These are phyloP conservation scores for Lacerta agilis DNA, from an alignment of 2,797 vertebrate genomes.

Conservation along the genomic window DNA sequence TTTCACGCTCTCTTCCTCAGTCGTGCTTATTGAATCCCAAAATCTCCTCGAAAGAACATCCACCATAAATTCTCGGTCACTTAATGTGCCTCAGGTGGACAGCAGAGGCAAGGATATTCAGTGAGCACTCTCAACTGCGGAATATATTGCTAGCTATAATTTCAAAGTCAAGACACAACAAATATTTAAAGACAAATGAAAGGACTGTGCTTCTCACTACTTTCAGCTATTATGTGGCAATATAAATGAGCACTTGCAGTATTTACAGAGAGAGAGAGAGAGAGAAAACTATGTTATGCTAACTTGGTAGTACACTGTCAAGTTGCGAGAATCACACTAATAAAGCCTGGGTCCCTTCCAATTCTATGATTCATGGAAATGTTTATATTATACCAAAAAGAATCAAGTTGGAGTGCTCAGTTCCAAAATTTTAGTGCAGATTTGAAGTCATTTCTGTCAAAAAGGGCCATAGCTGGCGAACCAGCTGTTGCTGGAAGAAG, in stretches of 20 bases:
- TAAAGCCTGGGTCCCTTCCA: neutral
- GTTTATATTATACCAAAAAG: neutral
- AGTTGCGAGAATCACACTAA: neutral
- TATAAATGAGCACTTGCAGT: neutral
- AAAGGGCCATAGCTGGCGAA: too few relatives aligned
- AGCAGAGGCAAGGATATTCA: neutral
- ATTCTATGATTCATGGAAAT: neutral
- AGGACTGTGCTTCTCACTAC: neutral
- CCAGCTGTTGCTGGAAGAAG: too few relatives aligned
- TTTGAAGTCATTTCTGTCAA: neutral
- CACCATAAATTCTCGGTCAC: neutral
- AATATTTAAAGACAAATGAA: slow-evolving; percentile 4
- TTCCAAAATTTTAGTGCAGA: neutral
- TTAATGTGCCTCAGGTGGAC: slow-evolving; percentile 22
- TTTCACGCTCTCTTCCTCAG: neutral
- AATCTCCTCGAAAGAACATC: slow-evolving; percentile 5
- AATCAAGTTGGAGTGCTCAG: neutral
- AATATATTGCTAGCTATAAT: slow-evolving; percentile 6
- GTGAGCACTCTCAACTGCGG: neutral
- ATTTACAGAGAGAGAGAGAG: neutral
- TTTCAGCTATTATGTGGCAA: too few relatives aligned
- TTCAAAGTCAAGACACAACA: neutral
- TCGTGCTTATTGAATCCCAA: slow-evolving; percentile 5
- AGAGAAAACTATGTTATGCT: neutral
- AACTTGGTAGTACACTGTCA: neutral